Evolutionary conservation across 2,888 invertebrate species (phyloP).

Genomic region (Anticlea derivata): DNA sequence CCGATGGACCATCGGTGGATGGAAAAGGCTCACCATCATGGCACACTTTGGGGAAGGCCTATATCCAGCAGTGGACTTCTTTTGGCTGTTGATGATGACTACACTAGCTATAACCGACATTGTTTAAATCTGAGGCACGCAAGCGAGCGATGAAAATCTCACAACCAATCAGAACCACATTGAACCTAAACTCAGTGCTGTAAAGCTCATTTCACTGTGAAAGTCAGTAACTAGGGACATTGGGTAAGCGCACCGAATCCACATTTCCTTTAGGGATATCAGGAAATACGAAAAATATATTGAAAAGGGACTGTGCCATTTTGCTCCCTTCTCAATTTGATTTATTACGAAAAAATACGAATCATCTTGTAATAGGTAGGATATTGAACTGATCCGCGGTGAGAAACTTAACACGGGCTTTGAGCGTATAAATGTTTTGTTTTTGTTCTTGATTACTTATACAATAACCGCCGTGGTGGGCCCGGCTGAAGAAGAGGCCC

Average conservation of each 20-base stretch:
- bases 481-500: too few species aligned
- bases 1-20: too few species aligned
- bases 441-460: too few species aligned
- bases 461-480: too few species aligned
- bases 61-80: too few species aligned
- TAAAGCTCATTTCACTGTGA: not conserved
- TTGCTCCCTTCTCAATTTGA: constrained; percentile 23
- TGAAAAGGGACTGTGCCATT: constrained; percentile 22
- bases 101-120: too few species aligned
- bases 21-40: too few species aligned
- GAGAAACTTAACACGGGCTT: constrained; percentile 7
- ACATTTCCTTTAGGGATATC: constrained; percentile 14
- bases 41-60: too few species aligned
- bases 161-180: not conserved
- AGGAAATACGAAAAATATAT: constrained; percentile 30
- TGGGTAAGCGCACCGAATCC: not conserved
- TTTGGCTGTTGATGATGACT: too few species aligned
- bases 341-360: constrained; percentile 23
- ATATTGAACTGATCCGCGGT: constrained; percentile 15
- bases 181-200: not conserved
- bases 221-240: not conserved
- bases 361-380: constrained; percentile 20
- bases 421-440: too few species aligned
- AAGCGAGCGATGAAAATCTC: too few species aligned
- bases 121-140: too few species aligned